Conservation (phyloP, 1,140 invertebrate species). For the Hestina assimilis region DNA sequence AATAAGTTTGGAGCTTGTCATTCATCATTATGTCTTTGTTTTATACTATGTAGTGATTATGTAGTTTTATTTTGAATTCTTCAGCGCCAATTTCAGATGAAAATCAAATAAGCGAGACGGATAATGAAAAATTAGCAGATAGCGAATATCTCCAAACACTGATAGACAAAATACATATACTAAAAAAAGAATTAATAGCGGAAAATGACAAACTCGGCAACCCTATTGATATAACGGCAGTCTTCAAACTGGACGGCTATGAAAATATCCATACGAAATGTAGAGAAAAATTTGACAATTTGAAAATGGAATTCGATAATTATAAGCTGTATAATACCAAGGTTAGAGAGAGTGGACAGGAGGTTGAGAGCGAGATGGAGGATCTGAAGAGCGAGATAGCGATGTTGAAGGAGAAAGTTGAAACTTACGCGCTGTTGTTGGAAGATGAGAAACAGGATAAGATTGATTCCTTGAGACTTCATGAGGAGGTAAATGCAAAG, state of each 20-base stretch:
- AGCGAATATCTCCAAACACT: slow-evolving; percentile 70
- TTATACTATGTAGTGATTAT: no score
- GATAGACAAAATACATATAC: slow-evolving; percentile 79
- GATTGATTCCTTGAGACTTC: slow-evolving; percentile 80
- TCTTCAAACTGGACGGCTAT: slow-evolving; percentile 72
- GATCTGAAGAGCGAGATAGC: slow-evolving; percentile 80
- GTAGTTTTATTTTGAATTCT: no score
- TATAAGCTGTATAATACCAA: slow-evolving; percentile 49
- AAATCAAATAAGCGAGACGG: slow-evolving; percentile 59
- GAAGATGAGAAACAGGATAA: slow-evolving; percentile 80
- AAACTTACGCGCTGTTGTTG: slow-evolving; percentile 52
- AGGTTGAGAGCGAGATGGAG: slow-evolving; percentile 66
- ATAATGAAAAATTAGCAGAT: slow-evolving; percentile 69
- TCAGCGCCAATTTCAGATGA: slow-evolving; percentile 49
- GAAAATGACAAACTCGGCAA: slow-evolving; percentile 78
- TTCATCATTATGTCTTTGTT: no score
- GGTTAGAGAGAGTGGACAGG: slow-evolving; percentile 32
- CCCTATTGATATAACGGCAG: slow-evolving; percentile 76
- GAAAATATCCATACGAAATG: slow-evolving; percentile 64
- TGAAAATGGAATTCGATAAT: slow-evolving; percentile 60
- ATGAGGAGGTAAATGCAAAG: slow-evolving; percentile 80
- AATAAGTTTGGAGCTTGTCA: no score
- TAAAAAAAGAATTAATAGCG: slow-evolving; percentile 78
- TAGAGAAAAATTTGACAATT: slow-evolving; percentile 65
- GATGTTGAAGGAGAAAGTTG: slow-evolving; percentile 81